phyloP scores from a whole-genome alignment of 2,797 vertebrate genomes.

The Chelonia mydas region DNA sequence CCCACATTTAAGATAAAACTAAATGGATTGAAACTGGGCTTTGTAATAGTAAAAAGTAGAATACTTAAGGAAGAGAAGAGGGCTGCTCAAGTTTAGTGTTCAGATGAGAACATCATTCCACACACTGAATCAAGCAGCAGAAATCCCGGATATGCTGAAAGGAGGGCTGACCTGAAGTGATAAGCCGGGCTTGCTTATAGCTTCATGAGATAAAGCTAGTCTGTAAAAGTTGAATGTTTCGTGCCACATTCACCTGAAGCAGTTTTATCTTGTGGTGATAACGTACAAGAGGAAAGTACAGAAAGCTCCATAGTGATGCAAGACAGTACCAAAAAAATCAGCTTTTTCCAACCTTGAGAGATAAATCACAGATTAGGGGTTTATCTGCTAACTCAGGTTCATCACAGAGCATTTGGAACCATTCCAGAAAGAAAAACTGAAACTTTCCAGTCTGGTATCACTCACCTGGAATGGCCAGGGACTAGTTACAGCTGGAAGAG shows the following conservation, averaged over 20 bases:
- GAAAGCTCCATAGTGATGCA: not conserved
- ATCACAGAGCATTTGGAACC: not conserved
- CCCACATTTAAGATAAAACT: not conserved
- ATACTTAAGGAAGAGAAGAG: not conserved
- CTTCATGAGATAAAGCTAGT: constrained; percentile 32
- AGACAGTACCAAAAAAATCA: not conserved
- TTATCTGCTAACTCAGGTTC: not conserved
- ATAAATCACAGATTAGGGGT: not conserved
- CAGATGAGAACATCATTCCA: constrained; percentile 5
- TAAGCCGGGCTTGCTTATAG: constrained; percentile 32
- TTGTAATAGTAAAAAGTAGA: not conserved
- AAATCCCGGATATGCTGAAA: constrained; percentile 30
- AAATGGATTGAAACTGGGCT: not conserved
- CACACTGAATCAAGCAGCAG: constrained; percentile 49
- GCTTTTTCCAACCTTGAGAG: not conserved
- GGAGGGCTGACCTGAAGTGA: not conserved
- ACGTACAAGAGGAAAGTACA: not conserved
- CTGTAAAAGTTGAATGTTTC: constrained; percentile 25
- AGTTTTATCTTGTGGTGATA: constrained; percentile 23
- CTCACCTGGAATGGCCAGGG: not conserved
- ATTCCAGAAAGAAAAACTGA: not conserved
- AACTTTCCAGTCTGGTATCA: not conserved
- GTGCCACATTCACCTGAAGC: not conserved
- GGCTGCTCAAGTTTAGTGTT: constrained; percentile 62
- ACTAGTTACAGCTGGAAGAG: not conserved